phyloP scores from a whole-genome alignment of 2,113 vertebrate species.

The Butorides virescens region DNA sequence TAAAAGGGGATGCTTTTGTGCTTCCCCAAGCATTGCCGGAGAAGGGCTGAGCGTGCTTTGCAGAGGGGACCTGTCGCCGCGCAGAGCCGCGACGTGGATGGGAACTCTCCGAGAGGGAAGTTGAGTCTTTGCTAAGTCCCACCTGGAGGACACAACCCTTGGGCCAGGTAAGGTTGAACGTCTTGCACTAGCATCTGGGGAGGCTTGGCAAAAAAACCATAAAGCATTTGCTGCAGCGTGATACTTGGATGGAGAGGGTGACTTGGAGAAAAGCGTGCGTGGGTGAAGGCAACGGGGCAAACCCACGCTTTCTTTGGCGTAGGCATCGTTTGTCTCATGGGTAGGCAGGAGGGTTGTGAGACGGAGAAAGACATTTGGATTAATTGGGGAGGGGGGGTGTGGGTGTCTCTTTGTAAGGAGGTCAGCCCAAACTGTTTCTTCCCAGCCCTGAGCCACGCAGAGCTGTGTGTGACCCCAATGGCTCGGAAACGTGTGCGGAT shows the following conservation, averaged over 20 bases:
- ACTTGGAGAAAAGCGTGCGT: background rate
- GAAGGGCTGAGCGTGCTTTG: background rate
- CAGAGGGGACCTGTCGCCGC: background rate
- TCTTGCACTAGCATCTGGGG: background rate
- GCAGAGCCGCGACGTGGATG: background rate
- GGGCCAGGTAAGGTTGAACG: background rate
- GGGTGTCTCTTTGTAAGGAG: background rate
- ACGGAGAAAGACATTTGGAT: background rate
- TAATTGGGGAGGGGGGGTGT: background rate
- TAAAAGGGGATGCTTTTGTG: conserved; percentile 14
- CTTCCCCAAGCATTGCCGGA: background rate
- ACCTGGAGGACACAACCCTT: background rate
- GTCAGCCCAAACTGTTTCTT: background rate
- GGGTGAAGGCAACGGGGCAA: background rate
- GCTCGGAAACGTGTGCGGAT: fast-evolving
- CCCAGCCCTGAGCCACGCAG: background rate
- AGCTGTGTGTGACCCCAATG: fast-evolving
- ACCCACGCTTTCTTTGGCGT: fast-evolving
- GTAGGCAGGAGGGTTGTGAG: background rate
- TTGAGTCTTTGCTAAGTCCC: background rate
- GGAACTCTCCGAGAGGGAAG: background rate
- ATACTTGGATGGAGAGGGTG: background rate
- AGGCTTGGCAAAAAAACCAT: too few relatives aligned
- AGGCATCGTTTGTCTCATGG: fast-evolving
- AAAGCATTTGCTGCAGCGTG: background rate